Evolutionary conservation across 2,888 invertebrate genomes (phyloP).

Genomic region (Eledone cirrhosa): DNA sequence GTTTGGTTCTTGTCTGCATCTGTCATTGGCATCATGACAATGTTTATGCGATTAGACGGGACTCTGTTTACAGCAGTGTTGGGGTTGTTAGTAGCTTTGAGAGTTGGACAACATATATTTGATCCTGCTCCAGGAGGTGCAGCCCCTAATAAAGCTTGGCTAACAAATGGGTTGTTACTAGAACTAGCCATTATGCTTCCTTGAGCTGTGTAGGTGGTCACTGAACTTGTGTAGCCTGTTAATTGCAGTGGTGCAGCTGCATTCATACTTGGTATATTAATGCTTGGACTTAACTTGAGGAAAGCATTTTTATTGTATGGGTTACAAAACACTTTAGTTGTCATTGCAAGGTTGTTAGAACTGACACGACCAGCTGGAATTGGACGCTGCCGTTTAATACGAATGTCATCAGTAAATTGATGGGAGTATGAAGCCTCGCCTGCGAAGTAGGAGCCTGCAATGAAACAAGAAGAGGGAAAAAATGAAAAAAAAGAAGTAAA

Average conservation of each 20-base stretch:
- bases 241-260: conserved; percentile 14
- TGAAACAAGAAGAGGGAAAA: neutral
- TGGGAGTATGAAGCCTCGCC: conserved; percentile 53
- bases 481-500: neutral
- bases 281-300: conserved; percentile 30
- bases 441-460: conserved; percentile 59
- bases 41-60: neutral
- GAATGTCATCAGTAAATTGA: conserved; percentile 50
- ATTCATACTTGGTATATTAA: conserved; percentile 25
- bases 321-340: conserved; percentile 21
- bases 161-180: conserved; percentile 13
- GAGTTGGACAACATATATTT: neutral
- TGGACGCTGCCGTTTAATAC: conserved; percentile 29
- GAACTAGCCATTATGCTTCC: conserved; percentile 19
- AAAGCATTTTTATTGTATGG: conserved; percentile 34
- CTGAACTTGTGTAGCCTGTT: conserved; percentile 9
- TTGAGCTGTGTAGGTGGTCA: conserved; percentile 15
- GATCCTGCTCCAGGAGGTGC: neutral
- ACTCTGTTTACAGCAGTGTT: conserved; percentile 23
- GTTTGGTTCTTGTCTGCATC: conserved; percentile 1
- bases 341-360: neutral
- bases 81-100: neutral
- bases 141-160: neutral
- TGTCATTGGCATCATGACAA: conserved; percentile 12
- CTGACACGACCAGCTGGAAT: conserved; percentile 13